Evolutionary conservation across 1,140 invertebrate genomes (phyloP).

Genomic region (Microplitis mediator): DNA sequence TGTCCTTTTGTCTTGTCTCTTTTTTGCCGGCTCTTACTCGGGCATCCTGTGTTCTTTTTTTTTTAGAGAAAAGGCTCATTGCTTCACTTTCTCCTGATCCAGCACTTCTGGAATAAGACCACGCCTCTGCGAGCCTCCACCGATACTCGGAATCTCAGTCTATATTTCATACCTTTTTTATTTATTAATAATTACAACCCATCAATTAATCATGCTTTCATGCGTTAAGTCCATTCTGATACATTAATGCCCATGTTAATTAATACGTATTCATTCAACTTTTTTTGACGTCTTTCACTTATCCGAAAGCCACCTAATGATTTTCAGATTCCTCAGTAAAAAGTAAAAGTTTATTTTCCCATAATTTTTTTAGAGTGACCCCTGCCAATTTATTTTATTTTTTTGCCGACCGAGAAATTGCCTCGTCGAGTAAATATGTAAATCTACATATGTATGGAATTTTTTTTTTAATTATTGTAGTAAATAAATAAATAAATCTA

Average conservation of each 20-base stretch:
- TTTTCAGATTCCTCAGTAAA: no score
- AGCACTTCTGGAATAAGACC: constrained; percentile 25
- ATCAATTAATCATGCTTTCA: no score
- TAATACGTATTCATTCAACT: background rate
- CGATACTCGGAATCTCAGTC: no score
- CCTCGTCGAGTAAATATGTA: no score
- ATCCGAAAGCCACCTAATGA: no score
- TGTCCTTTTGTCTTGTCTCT: constrained; percentile 7
- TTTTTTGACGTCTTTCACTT: no score
- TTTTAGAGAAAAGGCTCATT: constrained; percentile 32
- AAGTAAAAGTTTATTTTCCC: no score
- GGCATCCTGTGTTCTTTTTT: constrained; percentile 19
- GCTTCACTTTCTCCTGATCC: constrained; percentile 48
- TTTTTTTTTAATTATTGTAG: no score
- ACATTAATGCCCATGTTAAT: background rate
- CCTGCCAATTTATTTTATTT: background rate
- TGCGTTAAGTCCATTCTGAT: background rate
- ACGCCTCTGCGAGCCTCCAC: constrained; percentile 16
- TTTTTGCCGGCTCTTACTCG: background rate
- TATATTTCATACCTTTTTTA: no score
- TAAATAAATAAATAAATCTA: background rate
- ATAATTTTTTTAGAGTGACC: no score
- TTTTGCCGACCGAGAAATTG: background rate
- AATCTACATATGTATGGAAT: no score
- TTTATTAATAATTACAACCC: no score